These are phyloP conservation scores for Hephaestus fuliginosus DNA, from an alignment of 2,797 vertebrate genomes.

Conservation along the genomic window DNA sequence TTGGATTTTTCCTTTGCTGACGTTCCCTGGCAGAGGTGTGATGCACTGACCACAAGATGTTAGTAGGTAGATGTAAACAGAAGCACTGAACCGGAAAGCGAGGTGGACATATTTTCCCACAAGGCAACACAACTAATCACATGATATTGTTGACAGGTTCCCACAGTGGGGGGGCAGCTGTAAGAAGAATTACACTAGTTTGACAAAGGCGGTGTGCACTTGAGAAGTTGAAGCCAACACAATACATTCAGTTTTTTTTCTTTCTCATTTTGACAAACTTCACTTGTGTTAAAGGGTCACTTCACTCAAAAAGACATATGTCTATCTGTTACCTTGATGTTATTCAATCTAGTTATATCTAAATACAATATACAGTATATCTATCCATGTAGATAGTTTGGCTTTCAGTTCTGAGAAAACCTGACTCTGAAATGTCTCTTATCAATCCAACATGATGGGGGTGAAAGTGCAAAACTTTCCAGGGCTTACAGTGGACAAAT, in stretches of 20 bases:
- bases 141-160: conserved; percentile 27
- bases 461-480: background rate
- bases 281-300: background rate
- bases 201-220: conserved; percentile 11
- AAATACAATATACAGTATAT: background rate
- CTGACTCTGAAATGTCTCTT: background rate
- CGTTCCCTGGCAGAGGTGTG: conserved; percentile 42
- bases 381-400: background rate
- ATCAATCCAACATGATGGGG: background rate
- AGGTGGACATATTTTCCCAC: conserved; percentile 44
- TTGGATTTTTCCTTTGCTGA: conserved; percentile 42
- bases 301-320: background rate
- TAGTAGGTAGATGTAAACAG: conserved; percentile 56
- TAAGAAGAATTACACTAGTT: background rate
- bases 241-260: background rate
- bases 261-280: background rate
- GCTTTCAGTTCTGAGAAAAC: background rate
- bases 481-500: no score
- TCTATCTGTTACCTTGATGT: background rate
- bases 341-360: no score
- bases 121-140: conserved; percentile 54
- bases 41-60: conserved; percentile 50
- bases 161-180: conserved; percentile 20
- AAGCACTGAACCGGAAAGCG: conserved; percentile 48
- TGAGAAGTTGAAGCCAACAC: background rate